Evolutionary conservation across 2,797 vertebrate genomes (phyloP), one percentile per base, ranked within the genome.

Genomic region (Acipenser ruthenus): DNA sequence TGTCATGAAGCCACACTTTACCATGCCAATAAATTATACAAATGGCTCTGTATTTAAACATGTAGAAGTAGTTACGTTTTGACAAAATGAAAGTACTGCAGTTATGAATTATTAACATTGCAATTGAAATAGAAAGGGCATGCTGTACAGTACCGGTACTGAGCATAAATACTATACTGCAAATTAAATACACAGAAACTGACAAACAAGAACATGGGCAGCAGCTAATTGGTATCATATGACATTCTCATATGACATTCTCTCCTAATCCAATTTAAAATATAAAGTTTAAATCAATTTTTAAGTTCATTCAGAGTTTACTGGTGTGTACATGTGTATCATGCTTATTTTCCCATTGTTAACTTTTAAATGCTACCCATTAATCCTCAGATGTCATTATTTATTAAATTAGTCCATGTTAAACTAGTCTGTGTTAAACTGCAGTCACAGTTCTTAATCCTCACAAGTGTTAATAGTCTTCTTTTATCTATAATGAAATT

Each of bases 251-350:
- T 18, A 18, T 18, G 15, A 73, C 51, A 67, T 10, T 60, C 49
- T 64, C 70, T 69, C 50, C 63, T 13, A 62, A 64, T 8, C 49
- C 13, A 64, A 64, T 50, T 49, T 18, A 7, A 37, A 11, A 53
- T 65, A 15, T 23, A 65, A 70, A 73, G 73, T 76, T 62, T 66
- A 68, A 73, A 74, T 71, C 15, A 18, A n/a, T 72, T 48, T 23
- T 66, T 23, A 60, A 49, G 64, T 63, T 68, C 66, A 63, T 60
- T 63, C 67, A 72, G 52, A 69, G 64, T 63, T 72, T 65, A 64
- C 15, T 18, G 15, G 15, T 18, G 15, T 4, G 63, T n/a, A 37
- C 63, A 15, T 50, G 49, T 7, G 13, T n/a, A 47, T 11, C 11
- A 50, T 64, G 13, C 50, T 13, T 49, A n/a, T 66, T n/a, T 50